Evolutionary conservation across 2,797 vertebrate genomes (phyloP).

Genomic region (Nannoperca obscura): DNA sequence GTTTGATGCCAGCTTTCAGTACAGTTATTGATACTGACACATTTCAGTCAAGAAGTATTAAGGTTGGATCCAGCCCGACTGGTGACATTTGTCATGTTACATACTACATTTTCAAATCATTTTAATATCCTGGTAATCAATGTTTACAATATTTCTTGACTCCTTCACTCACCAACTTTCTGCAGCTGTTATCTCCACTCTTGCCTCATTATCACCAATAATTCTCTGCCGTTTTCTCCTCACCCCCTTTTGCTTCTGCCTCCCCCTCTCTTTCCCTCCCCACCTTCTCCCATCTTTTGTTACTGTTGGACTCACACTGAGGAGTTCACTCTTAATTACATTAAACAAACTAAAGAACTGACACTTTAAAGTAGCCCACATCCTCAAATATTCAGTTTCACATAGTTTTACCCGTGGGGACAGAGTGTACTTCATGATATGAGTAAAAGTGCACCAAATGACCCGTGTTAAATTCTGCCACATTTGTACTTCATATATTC

Average conservation of each 20-base stretch:
- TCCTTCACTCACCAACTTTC: not conserved
- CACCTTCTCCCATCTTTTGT: slow-evolving; percentile 14
- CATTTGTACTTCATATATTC: slow-evolving; percentile 60
- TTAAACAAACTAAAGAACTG: slow-evolving; percentile 56
- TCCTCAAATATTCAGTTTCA: slow-evolving; percentile 43
- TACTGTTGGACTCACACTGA: slow-evolving; percentile 40
- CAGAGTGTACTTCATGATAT: slow-evolving; percentile 7
- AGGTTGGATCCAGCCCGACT: not conserved
- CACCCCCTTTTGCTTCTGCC: not conserved
- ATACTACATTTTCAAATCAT: not conserved
- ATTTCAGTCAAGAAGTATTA: not conserved
- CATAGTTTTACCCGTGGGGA: slow-evolving; percentile 12
- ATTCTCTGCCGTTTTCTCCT: not conserved
- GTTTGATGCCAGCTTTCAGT: not conserved
- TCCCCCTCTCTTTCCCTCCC: not conserved
- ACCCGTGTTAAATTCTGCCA: slow-evolving; percentile 28
- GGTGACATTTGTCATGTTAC: not conserved
- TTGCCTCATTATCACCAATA: slow-evolving; percentile 48
- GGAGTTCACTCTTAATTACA: slow-evolving; percentile 40
- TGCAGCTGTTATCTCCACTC: not conserved
- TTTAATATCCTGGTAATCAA: not conserved
- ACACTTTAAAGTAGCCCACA: slow-evolving; percentile 40
- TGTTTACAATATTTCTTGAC: not conserved
- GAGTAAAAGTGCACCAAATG: slow-evolving; percentile 42
- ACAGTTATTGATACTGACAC: not conserved